Evolutionary conservation across 2,888 invertebrate species (phyloP).

Genomic region (Erebia ligea): DNA sequence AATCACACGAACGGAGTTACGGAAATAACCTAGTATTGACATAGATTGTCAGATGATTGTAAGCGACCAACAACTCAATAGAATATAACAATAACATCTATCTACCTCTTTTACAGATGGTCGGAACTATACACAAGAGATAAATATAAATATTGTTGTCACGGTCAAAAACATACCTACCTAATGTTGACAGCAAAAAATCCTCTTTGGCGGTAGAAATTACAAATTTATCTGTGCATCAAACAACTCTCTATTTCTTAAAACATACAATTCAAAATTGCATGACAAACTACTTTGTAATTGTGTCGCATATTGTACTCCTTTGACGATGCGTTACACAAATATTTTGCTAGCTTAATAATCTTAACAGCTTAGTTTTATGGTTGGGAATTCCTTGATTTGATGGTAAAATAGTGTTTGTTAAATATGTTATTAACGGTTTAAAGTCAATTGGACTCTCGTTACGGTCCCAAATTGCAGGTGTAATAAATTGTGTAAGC

Average conservation of each 20-base stretch:
- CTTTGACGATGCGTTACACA: constrained; percentile 13
- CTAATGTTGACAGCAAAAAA: constrained; percentile 14
- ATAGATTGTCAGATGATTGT: background rate
- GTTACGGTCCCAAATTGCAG: constrained; percentile 35
- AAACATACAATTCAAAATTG: background rate
- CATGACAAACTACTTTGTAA: background rate
- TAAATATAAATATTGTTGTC: constrained; percentile 14
- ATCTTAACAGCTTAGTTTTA: background rate
- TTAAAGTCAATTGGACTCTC: constrained; percentile 29
- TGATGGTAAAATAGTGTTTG: background rate
- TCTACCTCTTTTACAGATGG: constrained; percentile 1
- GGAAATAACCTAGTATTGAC: background rate
- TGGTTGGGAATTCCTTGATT: background rate
- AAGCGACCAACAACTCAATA: background rate
- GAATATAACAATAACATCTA: background rate
- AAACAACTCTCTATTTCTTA: background rate
- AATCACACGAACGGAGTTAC: no score
- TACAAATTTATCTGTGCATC: background rate
- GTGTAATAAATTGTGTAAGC: constrained; percentile 29
- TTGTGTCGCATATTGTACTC: constrained; percentile 10
- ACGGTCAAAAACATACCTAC: constrained; percentile 14
- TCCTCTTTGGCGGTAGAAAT: constrained; percentile 19
- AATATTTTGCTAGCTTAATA: background rate
- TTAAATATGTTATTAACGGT: constrained; percentile 29
- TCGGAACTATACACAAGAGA: background rate